Conservation (phyloP, 2,888 invertebrate species). For the Iselma pallidipennis region DNA sequence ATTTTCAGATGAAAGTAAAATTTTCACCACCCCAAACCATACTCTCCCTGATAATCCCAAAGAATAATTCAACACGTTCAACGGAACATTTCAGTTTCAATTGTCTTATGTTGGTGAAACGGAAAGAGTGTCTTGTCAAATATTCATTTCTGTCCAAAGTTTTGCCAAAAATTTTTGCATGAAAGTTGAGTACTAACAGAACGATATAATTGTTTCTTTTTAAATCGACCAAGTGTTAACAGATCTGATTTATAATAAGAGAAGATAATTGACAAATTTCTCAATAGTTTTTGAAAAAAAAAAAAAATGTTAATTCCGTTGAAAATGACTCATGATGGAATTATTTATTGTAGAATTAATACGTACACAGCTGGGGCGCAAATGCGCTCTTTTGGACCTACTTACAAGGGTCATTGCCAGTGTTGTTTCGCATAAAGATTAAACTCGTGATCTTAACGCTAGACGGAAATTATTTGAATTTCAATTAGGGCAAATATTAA, state of each 20-base stretch:
- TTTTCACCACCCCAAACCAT: constrained; percentile 15
- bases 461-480: not conserved
- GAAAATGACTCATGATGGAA: not conserved
- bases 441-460: not conserved
- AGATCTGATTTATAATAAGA: not conserved
- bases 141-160: not conserved
- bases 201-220: not conserved
- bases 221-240: not conserved
- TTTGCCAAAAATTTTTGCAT: not conserved
- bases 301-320: not conserved
- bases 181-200: not conserved
- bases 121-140: not conserved
- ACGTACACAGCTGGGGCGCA: not conserved
- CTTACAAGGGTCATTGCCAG: not conserved
- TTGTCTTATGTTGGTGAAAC: not conserved
- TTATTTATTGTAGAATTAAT: not conserved
- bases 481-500: not conserved
- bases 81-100: not conserved
- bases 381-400: not conserved
- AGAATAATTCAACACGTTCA: constrained; percentile 3
- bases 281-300: not conserved
- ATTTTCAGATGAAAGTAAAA: constrained; percentile 27
- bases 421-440: not conserved
- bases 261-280: not conserved
- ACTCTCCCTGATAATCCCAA: not conserved